A percentile compares a stretch with the other conserved stretches of the same genome.
Evolutionary conservation across 2,797 vertebrate genomes (phyloP).

Genomic region (Amblyraja radiata): DNA sequence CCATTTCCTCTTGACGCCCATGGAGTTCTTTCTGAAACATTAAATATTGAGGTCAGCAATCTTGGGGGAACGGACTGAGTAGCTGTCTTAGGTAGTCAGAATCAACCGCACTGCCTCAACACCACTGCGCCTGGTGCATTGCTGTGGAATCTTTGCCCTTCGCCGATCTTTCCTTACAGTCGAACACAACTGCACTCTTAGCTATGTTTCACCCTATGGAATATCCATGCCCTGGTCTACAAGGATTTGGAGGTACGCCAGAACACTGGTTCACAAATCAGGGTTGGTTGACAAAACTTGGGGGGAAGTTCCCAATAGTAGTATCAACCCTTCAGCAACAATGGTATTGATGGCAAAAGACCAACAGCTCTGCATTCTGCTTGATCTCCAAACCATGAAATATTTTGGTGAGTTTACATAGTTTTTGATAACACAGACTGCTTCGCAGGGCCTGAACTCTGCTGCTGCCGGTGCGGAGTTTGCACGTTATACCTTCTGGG

Average conservation of each 20-base stretch:
- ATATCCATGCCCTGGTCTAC: neutral
- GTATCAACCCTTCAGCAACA: neutral
- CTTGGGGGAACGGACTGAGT: neutral
- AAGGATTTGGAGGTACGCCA: neutral
- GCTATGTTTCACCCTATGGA: neutral
- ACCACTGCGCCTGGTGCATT: neutral
- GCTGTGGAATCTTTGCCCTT: neutral
- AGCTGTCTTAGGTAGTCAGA: neutral
- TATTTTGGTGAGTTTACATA: neutral
- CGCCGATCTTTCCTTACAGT: neutral
- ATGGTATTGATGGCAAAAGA: neutral
- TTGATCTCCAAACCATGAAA: too few species aligned
- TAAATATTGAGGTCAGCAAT: neutral
- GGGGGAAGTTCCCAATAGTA: too few species aligned
- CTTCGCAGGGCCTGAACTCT: too few species aligned
- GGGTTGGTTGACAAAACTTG: neutral
- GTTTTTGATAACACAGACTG: neutral
- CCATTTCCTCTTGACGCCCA: neutral
- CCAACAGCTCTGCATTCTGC: neutral
- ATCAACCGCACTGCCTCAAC: neutral
- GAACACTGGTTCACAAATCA: neutral
- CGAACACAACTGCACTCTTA: neutral
- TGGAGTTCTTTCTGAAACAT: conserved; percentile 22
- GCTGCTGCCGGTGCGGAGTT: too few species aligned
- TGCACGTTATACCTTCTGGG: too few species aligned